Conservation (phyloP, 2,888 invertebrate species). For the Ctena decussata region DNA sequence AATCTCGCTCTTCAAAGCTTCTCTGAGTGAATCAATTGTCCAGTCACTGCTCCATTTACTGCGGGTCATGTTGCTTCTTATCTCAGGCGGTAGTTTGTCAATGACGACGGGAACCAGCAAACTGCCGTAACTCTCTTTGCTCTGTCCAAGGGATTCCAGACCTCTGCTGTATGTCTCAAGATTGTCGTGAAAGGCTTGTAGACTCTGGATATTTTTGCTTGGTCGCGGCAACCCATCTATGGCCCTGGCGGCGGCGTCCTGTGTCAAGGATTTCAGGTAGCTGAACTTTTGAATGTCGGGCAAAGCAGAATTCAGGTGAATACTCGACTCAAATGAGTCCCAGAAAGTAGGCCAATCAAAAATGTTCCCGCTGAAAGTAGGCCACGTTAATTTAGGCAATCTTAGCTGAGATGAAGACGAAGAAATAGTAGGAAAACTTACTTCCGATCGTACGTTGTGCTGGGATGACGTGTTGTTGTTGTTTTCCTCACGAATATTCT, state of each 20-base stretch:
- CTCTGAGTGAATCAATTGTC: slow-evolving; percentile 25
- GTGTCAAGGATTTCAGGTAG: slow-evolving; percentile 15
- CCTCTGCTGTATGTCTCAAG: slow-evolving; percentile 39
- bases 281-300: slow-evolving; percentile 11
- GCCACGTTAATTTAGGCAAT: slow-evolving; percentile 13
- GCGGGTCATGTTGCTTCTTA: slow-evolving; percentile 17
- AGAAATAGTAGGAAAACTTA: neutral
- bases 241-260: neutral
- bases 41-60: slow-evolving; percentile 7
- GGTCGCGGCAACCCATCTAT: slow-evolving; percentile 23
- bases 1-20: slow-evolving; percentile 30
- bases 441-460: neutral
- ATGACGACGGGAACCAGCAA: slow-evolving; percentile 37
- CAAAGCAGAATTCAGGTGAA: slow-evolving; percentile 17
- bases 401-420: neutral
- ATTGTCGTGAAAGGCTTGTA: slow-evolving; percentile 37
- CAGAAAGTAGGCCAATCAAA: slow-evolving; percentile 21
- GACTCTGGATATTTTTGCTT: neutral
- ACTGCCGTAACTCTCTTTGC: slow-evolving; percentile 32
- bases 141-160: slow-evolving; percentile 43
- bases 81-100: slow-evolving; percentile 29
- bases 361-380: slow-evolving; percentile 8
- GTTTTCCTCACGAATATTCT: neutral
- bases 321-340: slow-evolving; percentile 20
- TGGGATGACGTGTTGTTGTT: neutral